Base-by-base conservation (phyloP, 2,797 vertebrate species). In the Eulemur mongoz region DNA sequence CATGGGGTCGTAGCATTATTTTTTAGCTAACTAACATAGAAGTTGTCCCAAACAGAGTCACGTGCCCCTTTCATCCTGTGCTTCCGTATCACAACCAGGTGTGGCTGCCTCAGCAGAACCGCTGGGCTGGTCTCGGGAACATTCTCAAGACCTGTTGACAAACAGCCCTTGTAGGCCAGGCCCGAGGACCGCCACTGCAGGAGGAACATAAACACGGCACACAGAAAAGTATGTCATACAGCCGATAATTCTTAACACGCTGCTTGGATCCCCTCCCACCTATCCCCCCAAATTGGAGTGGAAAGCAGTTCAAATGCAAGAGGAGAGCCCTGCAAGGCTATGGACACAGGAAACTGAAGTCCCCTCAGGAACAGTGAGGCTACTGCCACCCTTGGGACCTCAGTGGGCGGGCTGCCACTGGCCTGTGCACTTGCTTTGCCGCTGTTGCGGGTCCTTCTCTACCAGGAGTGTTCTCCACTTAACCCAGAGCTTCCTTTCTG, bases 1-100 rank as follows among this genome's bases (percentile, higher is more conserved):
- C 67, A 7, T 0, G 5, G n/a, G 30, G 22, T 8, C 0, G 0
- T 0, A 4, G 4, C 5, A 6, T 13, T 48, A 0, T 35, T 18
- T 18, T 57, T 32, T 32, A 27, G 17, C 57, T 38, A 35, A 61
- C 7, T 5, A 65, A n/a, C 57, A 75, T 0, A n/a, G 23, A 70
- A 7, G 9, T 3, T 2, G 10, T 7, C 72, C 59, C 52, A 7
- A 23, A 48, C 7, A 8, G 45, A 10, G 13, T 9, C 38, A 13
- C 0, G 0, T 0, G 13, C 25, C 25, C 35, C 30, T 40, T 22
- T 25, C 52, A 65, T 3, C 14, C 69, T 3, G 38, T 10, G 63
- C 30, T 7, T 78, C 63, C 0, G 3, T 1, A 5, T 18, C 25
- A 59, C 69, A 11, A 75, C 50, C 57, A 13, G 4, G 20, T 0